phyloP scores from a whole-genome alignment of 1,140 invertebrate genomes.

The Protaetia brevitarsis region DNA sequence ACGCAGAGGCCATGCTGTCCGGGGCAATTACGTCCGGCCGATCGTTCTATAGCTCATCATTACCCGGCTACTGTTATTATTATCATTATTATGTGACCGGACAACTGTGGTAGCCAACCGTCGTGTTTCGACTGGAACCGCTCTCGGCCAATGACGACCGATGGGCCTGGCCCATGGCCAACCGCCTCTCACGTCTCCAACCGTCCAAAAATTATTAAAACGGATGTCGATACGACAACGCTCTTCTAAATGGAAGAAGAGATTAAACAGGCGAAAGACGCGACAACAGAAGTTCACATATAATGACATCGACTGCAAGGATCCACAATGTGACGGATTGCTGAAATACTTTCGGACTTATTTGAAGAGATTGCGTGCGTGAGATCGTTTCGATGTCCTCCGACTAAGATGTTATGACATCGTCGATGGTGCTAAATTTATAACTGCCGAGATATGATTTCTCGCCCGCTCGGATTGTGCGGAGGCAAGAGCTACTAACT shows the following conservation, averaged over 20 bases:
- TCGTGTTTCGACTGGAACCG: slow-evolving; percentile 27
- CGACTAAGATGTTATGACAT: too few species aligned
- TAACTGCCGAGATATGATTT: too few species aligned
- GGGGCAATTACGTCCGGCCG: slow-evolving; percentile 32
- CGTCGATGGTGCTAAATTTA: too few species aligned
- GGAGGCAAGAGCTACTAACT: too few species aligned
- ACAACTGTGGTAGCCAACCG: slow-evolving; percentile 32
- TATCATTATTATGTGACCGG: slow-evolving; percentile 39
- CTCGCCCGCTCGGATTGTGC: too few species aligned
- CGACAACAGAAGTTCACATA: background rate
- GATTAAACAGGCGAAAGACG: background rate
- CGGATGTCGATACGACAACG: background rate
- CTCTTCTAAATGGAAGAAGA: background rate
- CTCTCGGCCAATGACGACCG: slow-evolving; percentile 28
- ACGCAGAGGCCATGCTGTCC: slow-evolving; percentile 37
- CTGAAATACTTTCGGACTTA: too few species aligned
- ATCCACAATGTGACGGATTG: too few species aligned
- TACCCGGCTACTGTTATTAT: slow-evolving; percentile 39
- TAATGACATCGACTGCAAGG: too few species aligned
- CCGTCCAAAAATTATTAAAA: slow-evolving; percentile 29
- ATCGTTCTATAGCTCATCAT: slow-evolving; percentile 33
- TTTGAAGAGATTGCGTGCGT: too few species aligned
- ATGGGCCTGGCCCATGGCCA: slow-evolving; percentile 28
- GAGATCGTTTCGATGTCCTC: too few species aligned
- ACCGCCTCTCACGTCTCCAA: slow-evolving; percentile 29